phyloP scores from a whole-genome alignment of 2,888 invertebrate genomes.

The Drosophila tanythrix region DNA sequence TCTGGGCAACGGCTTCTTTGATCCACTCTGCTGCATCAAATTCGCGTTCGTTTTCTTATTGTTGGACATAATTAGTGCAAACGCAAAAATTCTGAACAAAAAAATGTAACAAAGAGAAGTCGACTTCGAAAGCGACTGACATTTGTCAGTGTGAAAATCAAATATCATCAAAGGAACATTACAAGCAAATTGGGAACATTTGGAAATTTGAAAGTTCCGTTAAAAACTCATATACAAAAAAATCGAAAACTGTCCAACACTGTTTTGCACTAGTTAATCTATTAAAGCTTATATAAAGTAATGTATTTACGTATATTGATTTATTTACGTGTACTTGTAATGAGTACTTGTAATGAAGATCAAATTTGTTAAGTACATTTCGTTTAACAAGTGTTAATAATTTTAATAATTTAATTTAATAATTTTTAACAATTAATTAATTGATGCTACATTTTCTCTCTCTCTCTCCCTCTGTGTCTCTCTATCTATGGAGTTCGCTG shows the following conservation, averaged over 20 bases:
- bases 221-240: neutral
- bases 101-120: neutral
- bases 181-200: too few species aligned
- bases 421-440: constrained; percentile 45
- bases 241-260: neutral
- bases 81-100: constrained; percentile 11
- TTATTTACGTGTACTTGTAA: constrained; percentile 58
- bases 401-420: constrained; percentile 1
- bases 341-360: constrained; percentile 75
- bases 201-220: neutral
- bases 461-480: constrained; percentile 25
- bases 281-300: constrained; percentile 78
- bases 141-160: neutral
- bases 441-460: constrained; percentile 40
- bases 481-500: neutral
- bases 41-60: constrained; percentile 3
- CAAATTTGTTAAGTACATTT: constrained; percentile 76
- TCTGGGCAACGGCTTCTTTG: constrained; percentile 32
- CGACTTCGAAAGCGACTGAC: neutral
- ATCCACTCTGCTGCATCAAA: constrained; percentile 17
- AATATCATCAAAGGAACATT: neutral
- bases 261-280: constrained; percentile 66
- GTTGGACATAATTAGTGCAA: constrained; percentile 14
- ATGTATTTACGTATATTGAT: constrained; percentile 34
- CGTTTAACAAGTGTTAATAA: constrained; percentile 72